Evolutionary conservation across 2,113 vertebrate genomes (phyloP), one percentile per base, ranked within the genome.

Genomic region (Choloepus hoffmanni): DNA sequence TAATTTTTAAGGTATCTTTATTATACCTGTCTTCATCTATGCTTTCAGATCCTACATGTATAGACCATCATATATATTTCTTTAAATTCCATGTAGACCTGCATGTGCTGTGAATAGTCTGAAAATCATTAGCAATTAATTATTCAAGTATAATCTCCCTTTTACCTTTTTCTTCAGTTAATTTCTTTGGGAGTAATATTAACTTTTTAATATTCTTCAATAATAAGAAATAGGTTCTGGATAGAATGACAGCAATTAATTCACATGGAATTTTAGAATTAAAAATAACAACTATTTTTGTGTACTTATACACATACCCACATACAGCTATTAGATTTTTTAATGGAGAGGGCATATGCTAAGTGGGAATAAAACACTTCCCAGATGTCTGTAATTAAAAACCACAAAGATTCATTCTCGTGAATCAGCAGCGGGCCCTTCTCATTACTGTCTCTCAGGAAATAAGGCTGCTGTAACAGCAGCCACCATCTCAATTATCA

Each of bases 221-320:
- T 83, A 85, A 58, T 4, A 88, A 74, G 76, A 83, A 63, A 62
- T 81, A 40, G 5, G 4, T 95, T 48, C 40, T 93, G 5, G 19
- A 3, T 55, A 68, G 26, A 94, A 91, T 86, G 15, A 7, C 18
- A 26, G 14, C 28, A 94, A n/a, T 85, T 55, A 72, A 8, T 83
- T 95, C 16, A 85, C 16, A 70, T 84, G 73, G 90, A 65, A 77
- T 76, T 94, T 36, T 77, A 68, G 30, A 70, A 85, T 90, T 84
- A 19, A 55, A 19, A 79, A 90, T 43, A 85, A 70, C 30, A 26
- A 40, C 18, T 70, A 8, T 92, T 21, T 43, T 18, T 63, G n/a
- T 26, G 15, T 58, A 18, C 15, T 18, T 58, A 58, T 43, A 43
- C 43, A 43, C 43, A 36, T 70, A 45, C 23, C 26, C 40, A 78